These are phyloP conservation scores for Actenoides lindsayi DNA, from an alignment of 2,113 vertebrate species.

Conservation along the genomic window DNA sequence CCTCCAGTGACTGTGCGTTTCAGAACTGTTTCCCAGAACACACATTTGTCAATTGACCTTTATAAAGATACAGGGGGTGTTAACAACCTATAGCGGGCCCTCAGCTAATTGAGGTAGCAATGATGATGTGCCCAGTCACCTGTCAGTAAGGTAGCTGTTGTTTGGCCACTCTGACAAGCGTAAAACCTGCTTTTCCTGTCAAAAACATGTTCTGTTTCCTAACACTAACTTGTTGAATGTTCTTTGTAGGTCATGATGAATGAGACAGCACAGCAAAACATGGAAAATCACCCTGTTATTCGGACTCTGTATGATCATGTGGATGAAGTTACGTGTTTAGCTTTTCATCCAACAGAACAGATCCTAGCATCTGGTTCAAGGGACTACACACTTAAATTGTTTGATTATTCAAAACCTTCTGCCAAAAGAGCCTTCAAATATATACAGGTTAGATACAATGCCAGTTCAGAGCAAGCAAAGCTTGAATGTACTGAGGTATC, in stretches of 20 bases:
- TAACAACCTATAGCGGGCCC: not conserved
- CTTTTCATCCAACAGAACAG: slow-evolving; percentile 96
- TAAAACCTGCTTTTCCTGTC: not conserved
- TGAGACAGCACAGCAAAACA: slow-evolving; percentile 98
- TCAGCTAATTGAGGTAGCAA: not conserved
- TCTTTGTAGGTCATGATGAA: slow-evolving; percentile 97
- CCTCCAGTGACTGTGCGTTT: not conserved
- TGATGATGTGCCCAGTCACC: not conserved
- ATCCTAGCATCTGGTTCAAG: slow-evolving; percentile 96
- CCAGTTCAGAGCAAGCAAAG: not conserved
- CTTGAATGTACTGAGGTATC: not conserved
- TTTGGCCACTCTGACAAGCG: not conserved
- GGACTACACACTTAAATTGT: slow-evolving; percentile 96
- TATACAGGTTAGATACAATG: slow-evolving; percentile 86
- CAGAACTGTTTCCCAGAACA: not conserved
- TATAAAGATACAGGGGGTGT: not conserved
- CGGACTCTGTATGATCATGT: slow-evolving; percentile 97
- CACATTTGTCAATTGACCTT: not conserved
- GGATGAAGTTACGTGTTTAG: slow-evolving; percentile 95
- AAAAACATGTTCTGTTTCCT: not conserved
- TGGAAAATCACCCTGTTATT: slow-evolving; percentile 99
- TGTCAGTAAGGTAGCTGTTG: not conserved
- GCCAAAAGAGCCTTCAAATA: slow-evolving; percentile 98
- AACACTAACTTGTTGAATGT: not conserved
- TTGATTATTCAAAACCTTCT: slow-evolving; percentile 98